Evolutionary conservation across 2,113 vertebrate species (phyloP).

Genomic region (Gallinago paraguaiae): DNA sequence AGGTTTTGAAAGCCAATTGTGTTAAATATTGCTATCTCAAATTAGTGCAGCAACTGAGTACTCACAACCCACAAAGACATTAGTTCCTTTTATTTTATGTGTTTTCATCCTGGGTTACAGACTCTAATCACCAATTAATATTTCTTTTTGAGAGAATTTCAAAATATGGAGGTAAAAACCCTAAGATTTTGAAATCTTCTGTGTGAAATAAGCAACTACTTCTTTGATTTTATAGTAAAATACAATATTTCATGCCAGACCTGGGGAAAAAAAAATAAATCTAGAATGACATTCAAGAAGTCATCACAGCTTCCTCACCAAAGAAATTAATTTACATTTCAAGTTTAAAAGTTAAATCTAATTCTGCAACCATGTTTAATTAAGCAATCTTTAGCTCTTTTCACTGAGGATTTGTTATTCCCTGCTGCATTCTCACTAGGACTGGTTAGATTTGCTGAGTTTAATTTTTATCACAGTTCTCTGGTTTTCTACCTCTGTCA

Average conservation of each 20-base stretch:
- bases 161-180: neutral
- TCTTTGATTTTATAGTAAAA: conserved; percentile 51
- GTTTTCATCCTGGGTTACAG: neutral
- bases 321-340: conserved; percentile 70
- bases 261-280: neutral
- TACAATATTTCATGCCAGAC: conserved; percentile 37
- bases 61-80: neutral
- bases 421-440: conserved; percentile 55
- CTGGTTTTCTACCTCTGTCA: conserved; percentile 60
- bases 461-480: conserved; percentile 72
- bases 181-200: neutral
- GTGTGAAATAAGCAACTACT: conserved; percentile 38
- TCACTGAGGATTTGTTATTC: conserved; percentile 67
- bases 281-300: conserved; percentile 63
- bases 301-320: conserved; percentile 38
- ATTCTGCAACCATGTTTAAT: conserved; percentile 74
- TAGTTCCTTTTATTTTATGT: neutral
- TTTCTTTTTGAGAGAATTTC: neutral
- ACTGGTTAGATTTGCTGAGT: conserved; percentile 61
- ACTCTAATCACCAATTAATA: neutral
- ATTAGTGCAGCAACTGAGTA: neutral
- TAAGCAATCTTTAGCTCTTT: conserved; percentile 72
- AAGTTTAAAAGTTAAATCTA: conserved; percentile 72
- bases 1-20: neutral
- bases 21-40: neutral